Evolutionary conservation across 2,888 invertebrate species (phyloP).

Genomic region (Drosophila algonquin): DNA sequence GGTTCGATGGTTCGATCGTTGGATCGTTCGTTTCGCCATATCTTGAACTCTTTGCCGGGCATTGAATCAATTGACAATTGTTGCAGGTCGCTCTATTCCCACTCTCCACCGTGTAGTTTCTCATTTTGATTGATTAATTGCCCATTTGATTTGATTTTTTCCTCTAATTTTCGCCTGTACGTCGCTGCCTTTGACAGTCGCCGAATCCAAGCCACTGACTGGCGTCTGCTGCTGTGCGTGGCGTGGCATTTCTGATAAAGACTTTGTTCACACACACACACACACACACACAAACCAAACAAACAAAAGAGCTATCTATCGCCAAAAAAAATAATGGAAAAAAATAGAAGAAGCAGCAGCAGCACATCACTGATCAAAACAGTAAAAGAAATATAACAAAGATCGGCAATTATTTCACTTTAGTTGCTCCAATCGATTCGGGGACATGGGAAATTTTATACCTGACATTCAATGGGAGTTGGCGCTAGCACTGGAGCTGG

Average conservation of each 20-base stretch:
- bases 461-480: slow-evolving; percentile 19
- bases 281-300: slow-evolving; percentile 13
- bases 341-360: background rate
- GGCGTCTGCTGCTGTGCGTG: background rate
- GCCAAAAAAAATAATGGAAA: slow-evolving; percentile 1
- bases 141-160: slow-evolving; percentile 57
- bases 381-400: slow-evolving; percentile 19
- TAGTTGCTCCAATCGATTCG: slow-evolving; percentile 21
- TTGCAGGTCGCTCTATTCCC: slow-evolving; percentile 27
- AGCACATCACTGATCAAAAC: background rate
- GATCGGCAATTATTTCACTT: slow-evolving; percentile 40
- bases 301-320: background rate
- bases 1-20: background rate
- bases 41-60: slow-evolving; percentile 31
- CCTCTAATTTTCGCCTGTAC: slow-evolving; percentile 20
- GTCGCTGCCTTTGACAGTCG: slow-evolving; percentile 37
- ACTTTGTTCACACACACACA: slow-evolving; percentile 8
- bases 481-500: background rate
- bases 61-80: slow-evolving; percentile 70
- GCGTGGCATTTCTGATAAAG: slow-evolving; percentile 18
- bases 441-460: slow-evolving; percentile 40
- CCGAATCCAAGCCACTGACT: slow-evolving; percentile 27
- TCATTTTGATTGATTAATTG: slow-evolving; percentile 70
- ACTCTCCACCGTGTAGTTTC: slow-evolving; percentile 28
- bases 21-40: slow-evolving; percentile 40